Base-by-base conservation (phyloP, 2,888 invertebrate species). In the Orthonevra nobilis region DNA sequence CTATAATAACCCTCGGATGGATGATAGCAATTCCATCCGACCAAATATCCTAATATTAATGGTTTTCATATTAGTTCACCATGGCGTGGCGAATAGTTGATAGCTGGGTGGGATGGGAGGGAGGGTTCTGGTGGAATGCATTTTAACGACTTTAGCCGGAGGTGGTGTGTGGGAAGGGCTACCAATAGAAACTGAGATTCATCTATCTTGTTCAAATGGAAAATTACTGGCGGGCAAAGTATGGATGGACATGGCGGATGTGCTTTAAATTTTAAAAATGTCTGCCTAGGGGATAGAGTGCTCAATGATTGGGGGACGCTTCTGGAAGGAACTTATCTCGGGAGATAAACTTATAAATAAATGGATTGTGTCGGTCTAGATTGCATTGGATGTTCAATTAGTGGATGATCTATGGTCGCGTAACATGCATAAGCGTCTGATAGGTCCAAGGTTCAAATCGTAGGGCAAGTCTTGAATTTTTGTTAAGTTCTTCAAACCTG, bases 41-140 rank as follows among this genome's bases (percentile, higher is more conserved):
- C 61, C 52, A 48, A 70, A 52, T 61, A 70, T 70, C 70, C 70
- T 61, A 70, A 70, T 54, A 70, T 70, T 70, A 70, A 70, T 70
- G 61, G 70, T 61, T 70, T 70, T 50, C 70, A 61, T 70, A 54
- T 70, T 61, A 61, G 70, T 40, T 69, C 40, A 34, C 48, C 6
- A 42, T 40, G 42, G 58, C 32, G 56, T 46, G 56, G 40, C 28
- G 44, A 50, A 30, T 54, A 52, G 50, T 69, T 28, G 50, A 38
- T 58, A 68, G 36, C 42, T 15, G 48, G 40, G 17, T 15, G 40
- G 40, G 5, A 0, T 7, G 28, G 17, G 26, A 2, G 19, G 48
- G 28, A n/a, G n/a, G n/a, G n/a, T n/a, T n/a, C 12, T 7, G n/a
- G 23, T 9, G 34, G 60, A 42, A 60, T 60, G 50, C 60, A 69